A percentile compares a stretch with the other conserved stretches of the same genome.
Conservation (phyloP, 2,888 invertebrate genomes). For the Apomyelois bistriatella region DNA sequence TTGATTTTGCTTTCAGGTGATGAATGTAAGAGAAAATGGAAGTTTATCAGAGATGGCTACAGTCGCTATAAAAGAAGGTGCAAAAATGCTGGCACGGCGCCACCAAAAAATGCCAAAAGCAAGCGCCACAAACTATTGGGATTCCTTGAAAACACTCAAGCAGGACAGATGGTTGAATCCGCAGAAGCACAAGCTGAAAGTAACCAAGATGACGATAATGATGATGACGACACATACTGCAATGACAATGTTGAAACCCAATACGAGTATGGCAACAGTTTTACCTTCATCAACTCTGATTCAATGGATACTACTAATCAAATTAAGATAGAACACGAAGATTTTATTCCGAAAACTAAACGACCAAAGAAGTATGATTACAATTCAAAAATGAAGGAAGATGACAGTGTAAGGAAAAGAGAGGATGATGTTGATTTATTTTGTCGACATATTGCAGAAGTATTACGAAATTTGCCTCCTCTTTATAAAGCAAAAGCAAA, state of each 20-base stretch:
- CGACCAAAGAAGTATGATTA: background rate
- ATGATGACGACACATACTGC: too few relatives aligned
- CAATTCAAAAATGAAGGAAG: background rate
- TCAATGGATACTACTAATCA: background rate
- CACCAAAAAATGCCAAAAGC: background rate
- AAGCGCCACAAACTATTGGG: background rate
- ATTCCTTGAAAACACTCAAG: background rate
- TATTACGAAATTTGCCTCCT: background rate
- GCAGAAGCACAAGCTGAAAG: background rate
- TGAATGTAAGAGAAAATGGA: conserved; percentile 7
- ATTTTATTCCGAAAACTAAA: too few relatives aligned
- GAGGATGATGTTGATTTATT: conserved; percentile 5
- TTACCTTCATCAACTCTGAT: background rate
- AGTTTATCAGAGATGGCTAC: conserved; percentile 3
- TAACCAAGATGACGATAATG: background rate
- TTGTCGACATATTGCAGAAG: conserved; percentile 8
- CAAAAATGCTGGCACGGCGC: background rate
- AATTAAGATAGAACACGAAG: too few relatives aligned
- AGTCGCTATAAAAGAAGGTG: background rate
- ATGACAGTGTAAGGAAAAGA: background rate
- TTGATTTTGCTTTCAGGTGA: background rate
- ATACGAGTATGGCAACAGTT: background rate
- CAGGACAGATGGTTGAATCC: background rate
- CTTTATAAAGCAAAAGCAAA: conserved; percentile 2
- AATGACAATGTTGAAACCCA: background rate